Evolutionary conservation across 2,888 invertebrate species (phyloP), one percentile per base, ranked within the genome.

Genomic region (Calliphora vomitoria): DNA sequence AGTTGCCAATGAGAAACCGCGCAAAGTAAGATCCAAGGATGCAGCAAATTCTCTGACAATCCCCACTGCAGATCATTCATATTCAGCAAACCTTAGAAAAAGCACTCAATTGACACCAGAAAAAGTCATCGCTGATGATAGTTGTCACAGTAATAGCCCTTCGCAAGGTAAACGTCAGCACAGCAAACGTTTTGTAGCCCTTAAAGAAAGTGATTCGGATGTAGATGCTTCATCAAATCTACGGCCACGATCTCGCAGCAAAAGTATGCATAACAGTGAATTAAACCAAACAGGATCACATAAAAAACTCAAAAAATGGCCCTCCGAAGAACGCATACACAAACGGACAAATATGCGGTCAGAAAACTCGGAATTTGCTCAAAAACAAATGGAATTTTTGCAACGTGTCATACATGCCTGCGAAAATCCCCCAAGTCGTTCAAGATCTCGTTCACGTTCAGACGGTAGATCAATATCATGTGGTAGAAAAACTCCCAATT

Each of bases 351-450:
- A 95, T 82, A 95, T 95, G 94, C 94, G 96, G 79, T 95, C 95
- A 8, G 95, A 95, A 90, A 96, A 96, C 90, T 95, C 95, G 11
- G 96, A 96, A 68, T 95, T 95, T 94, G 95, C 95, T 0, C 94
- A 94, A 88, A 96, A 95, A 91, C 95, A 95, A 75, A 95, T 95
- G 89, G 95, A 94, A 89, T 96, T 96, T 90, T 91, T 95, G 13
- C 95, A 95, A 90, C 95, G 95, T 81, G 94, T 95, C 2, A 92
- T 91, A 41, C 85, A 86, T 11, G 78, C 80, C 2, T 80, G 86
- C 53, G 87, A 86, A 69, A 83, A 79, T 66, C 82, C 85, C 20
- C 60, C 79, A 20, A 47, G 82, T 60, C 76, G 78, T 78, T 82
- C 86, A 5, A 69, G 87, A 68, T 84, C 87, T 8, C 53, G 83